Evolutionary conservation across 2,797 vertebrate genomes (phyloP).

Genomic region (Cichlasoma orientale): DNA sequence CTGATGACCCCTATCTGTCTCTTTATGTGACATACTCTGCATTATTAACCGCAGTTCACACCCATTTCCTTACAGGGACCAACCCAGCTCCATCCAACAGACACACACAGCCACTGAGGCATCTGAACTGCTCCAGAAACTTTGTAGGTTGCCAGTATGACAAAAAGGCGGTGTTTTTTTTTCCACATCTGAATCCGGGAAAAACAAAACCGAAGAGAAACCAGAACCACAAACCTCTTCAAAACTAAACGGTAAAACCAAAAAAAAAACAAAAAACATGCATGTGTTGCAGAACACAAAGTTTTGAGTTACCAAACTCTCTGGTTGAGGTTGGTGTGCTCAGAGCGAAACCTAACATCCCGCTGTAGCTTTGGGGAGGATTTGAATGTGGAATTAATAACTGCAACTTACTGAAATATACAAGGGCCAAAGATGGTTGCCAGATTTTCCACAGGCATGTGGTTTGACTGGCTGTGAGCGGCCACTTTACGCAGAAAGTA

Average conservation of each 20-base stretch:
- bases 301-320: not conserved
- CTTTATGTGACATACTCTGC: conserved; percentile 12
- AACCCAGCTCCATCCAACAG: conserved; percentile 31
- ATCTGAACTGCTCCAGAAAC: conserved; percentile 1
- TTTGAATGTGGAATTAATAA: conserved; percentile 14
- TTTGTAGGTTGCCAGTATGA: not conserved
- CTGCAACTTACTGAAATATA: conserved; percentile 82
- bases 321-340: not conserved
- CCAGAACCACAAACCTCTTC: not conserved
- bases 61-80: conserved; percentile 52
- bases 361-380: conserved; percentile 3
- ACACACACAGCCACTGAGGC: not conserved
- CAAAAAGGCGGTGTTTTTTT: not conserved
- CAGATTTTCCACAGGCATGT: conserved; percentile 85
- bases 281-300: not conserved
- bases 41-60: conserved; percentile 44
- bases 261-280: too few species aligned
- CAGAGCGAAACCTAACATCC: not conserved
- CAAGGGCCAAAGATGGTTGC: conserved; percentile 83
- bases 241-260: not conserved
- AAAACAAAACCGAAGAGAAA: not conserved
- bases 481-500: conserved; percentile 83
- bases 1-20: conserved; percentile 22
- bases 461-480: conserved; percentile 78
- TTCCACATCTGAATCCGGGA: not conserved